Percentiles rank a stretch among this genome's conserved stretches.
Evolutionary conservation across 2,113 vertebrate species (phyloP).

Genomic region (Tyrannus savana): DNA sequence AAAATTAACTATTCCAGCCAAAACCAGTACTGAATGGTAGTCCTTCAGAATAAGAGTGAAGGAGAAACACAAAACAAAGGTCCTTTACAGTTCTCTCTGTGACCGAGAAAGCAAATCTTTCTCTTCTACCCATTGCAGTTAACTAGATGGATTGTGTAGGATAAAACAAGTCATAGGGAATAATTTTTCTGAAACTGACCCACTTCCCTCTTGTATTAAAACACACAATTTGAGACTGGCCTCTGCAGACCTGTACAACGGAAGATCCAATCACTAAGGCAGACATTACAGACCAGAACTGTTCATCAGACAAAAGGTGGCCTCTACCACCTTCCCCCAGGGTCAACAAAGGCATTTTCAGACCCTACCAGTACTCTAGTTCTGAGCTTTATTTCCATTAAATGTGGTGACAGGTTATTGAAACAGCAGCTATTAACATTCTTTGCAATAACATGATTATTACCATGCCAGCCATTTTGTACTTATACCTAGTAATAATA

Average conservation of each 20-base stretch:
- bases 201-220: background rate
- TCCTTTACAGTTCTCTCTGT: background rate
- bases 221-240: background rate
- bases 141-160: background rate
- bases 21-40: background rate
- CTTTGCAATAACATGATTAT: background rate
- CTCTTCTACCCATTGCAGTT: background rate
- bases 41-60: background rate
- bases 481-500: background rate
- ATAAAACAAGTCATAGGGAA: background rate
- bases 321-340: background rate
- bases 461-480: background rate
- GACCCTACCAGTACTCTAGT: background rate
- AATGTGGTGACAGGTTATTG: background rate
- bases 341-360: background rate
- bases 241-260: background rate
- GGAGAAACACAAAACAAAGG: background rate
- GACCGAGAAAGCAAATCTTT: background rate
- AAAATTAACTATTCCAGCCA: background rate
- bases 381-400: background rate
- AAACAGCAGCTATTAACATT: background rate
- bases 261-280: background rate
- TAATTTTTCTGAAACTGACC: background rate
- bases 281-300: background rate
- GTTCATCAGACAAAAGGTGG: rapidly evolving